These are phyloP conservation scores for Lates calcarifer DNA, from an alignment of 2,113 vertebrate genomes.

Conservation along the genomic window DNA sequence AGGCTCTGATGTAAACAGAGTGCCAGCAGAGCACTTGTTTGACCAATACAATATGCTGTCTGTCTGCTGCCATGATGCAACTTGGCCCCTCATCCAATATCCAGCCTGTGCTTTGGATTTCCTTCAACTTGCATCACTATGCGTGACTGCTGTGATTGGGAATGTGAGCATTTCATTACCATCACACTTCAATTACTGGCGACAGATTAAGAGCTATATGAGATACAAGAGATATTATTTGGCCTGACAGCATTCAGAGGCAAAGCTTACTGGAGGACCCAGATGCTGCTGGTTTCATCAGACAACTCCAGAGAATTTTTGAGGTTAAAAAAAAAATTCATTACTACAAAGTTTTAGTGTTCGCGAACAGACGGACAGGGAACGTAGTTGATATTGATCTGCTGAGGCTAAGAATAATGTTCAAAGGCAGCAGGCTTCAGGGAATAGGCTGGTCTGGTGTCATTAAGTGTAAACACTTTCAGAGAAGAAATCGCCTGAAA, in stretches of 20 bases:
- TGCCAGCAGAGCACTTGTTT: conserved; percentile 44
- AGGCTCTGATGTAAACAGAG: conserved; percentile 45
- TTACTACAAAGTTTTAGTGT: conserved; percentile 59
- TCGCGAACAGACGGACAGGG: conserved; percentile 57
- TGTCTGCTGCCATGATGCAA: conserved; percentile 45
- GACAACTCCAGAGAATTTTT: conserved; percentile 42
- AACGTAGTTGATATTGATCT: conserved; percentile 75
- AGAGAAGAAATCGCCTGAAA: conserved; percentile 56
- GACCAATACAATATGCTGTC: conserved; percentile 45
- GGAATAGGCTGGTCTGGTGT: conserved; percentile 58
- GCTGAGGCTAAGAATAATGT: conserved; percentile 67
- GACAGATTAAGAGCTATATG: conserved; percentile 49
- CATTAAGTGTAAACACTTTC: conserved; percentile 74
- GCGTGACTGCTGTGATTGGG: conserved; percentile 50
- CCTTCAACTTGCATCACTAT: conserved; percentile 57
- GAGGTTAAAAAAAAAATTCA: conserved; percentile 34
- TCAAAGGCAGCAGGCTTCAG: conserved; percentile 68
- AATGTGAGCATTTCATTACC: conserved; percentile 50
- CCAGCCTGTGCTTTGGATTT: conserved; percentile 35
- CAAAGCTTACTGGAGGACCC: conserved; percentile 28
- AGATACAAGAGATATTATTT: conserved; percentile 52
- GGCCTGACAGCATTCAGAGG: conserved; percentile 42
- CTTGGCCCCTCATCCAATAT: conserved; percentile 17
- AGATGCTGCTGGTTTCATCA: conserved; percentile 57
- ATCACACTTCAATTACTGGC: conserved; percentile 53